Percentiles rank a stretch among this genome's conserved stretches.
Conservation (phyloP, 1,140 invertebrate species). For the Mesaphorura yosii region DNA sequence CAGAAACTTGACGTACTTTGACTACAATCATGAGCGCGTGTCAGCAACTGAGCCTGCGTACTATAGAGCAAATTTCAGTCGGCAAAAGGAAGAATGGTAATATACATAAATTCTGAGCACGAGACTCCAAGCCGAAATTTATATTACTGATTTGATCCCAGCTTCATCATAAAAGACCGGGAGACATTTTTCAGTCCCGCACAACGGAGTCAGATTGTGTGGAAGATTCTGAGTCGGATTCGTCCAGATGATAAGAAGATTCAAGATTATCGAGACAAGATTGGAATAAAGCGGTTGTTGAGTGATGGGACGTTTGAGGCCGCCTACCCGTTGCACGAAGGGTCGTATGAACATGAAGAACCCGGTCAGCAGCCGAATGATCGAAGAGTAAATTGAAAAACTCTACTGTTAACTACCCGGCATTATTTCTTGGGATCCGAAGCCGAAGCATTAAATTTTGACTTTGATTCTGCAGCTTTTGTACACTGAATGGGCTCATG, state of each 20-base stretch:
- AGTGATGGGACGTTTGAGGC: constrained; percentile 73
- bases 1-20: constrained; percentile 47
- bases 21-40: constrained; percentile 52
- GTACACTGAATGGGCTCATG: constrained; percentile 79
- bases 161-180: constrained; percentile 78
- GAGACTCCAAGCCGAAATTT: background rate
- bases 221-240: constrained; percentile 73
- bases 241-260: constrained; percentile 54
- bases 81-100: constrained; percentile 71
- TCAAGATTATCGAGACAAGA: constrained; percentile 28
- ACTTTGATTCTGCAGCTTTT: constrained; percentile 46
- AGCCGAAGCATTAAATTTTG: background rate
- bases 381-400: constrained; percentile 55
- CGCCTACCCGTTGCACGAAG: constrained; percentile 85
- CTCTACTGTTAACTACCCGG: too few relatives aligned
- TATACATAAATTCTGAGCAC: constrained; percentile 34
- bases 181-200: constrained; percentile 73
- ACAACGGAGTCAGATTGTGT: constrained; percentile 78
- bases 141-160: constrained; percentile 35
- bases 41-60: constrained; percentile 68
- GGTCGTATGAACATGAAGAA: constrained; percentile 56
- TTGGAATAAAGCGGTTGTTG: constrained; percentile 74
- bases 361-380: constrained; percentile 55
- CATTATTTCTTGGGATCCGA: too few relatives aligned
- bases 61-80: constrained; percentile 59